Conservation (phyloP, 1,140 invertebrate genomes). For the Whitmania pigra region DNA sequence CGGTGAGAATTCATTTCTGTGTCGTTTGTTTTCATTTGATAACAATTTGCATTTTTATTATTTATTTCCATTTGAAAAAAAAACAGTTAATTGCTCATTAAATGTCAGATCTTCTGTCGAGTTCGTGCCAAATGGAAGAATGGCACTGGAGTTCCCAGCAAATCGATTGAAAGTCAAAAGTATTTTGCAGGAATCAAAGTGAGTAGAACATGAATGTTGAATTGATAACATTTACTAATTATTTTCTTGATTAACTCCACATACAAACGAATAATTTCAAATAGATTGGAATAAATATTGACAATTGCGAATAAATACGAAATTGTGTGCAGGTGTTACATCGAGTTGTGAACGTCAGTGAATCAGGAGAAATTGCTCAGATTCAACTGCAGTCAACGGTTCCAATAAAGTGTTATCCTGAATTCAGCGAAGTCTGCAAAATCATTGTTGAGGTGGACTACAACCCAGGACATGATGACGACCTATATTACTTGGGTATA, state of each 20-base stretch:
- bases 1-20: slow-evolving; percentile 2
- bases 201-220: not conserved
- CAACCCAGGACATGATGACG: not conserved
- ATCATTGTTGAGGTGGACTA: slow-evolving; percentile 17
- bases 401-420: slow-evolving; percentile 19
- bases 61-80: too few relatives aligned
- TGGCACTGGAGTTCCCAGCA: slow-evolving; percentile 16
- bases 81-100: not conserved
- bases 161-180: slow-evolving; percentile 12
- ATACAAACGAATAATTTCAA: too few relatives aligned
- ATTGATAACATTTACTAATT: not conserved
- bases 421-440: slow-evolving; percentile 14
- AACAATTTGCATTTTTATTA: not conserved
- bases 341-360: slow-evolving; percentile 14
- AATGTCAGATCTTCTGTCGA: slow-evolving; percentile 16
- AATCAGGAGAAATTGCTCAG: not conserved
- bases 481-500: not conserved
- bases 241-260: not conserved
- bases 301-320: not conserved
- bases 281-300: too few relatives aligned
- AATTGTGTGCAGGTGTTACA: slow-evolving; percentile 1
- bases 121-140: slow-evolving; percentile 19
- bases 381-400: slow-evolving; percentile 17
- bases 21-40: not conserved
- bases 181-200: slow-evolving; percentile 23